A percentile compares a stretch with the other conserved stretches of the same genome.
Conservation (phyloP, 92 coral and sea anemone species). For the Actinostola sp. region DNA sequence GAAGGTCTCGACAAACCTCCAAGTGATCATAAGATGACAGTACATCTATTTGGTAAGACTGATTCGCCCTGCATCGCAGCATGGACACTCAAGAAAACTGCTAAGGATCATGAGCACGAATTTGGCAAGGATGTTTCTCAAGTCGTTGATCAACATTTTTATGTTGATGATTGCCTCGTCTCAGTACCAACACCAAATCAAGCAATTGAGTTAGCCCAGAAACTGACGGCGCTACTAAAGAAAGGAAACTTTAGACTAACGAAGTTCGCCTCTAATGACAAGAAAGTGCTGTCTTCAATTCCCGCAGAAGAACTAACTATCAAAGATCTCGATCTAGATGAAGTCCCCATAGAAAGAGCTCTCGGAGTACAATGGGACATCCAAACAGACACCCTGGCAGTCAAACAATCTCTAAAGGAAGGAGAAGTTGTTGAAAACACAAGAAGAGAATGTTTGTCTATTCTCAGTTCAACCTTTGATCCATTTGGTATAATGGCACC, state of each 20-base stretch:
- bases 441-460: constrained; percentile 39
- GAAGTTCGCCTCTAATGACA: constrained; percentile 49
- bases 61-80: constrained; percentile 59
- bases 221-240: constrained; percentile 36
- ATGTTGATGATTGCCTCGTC: constrained; percentile 48
- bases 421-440: constrained; percentile 31
- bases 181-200: constrained; percentile 38
- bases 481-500: constrained; percentile 36
- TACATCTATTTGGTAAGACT: constrained; percentile 51
- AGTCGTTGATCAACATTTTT: constrained; percentile 34
- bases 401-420: constrained; percentile 20
- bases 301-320: constrained; percentile 52
- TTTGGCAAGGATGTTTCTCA: constrained; percentile 45
- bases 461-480: constrained; percentile 44
- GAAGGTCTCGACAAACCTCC: constrained; percentile 42
- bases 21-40: constrained; percentile 52
- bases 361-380: constrained; percentile 59
- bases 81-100: constrained; percentile 41
- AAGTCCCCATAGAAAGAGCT: constrained; percentile 46
- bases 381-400: constrained; percentile 37
- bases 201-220: constrained; percentile 29
- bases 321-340: constrained; percentile 44
- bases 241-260: constrained; percentile 60
- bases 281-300: constrained; percentile 36
- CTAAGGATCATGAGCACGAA: constrained; percentile 16